These are phyloP conservation scores for Synanthedon vespiformis DNA, from an alignment of 2,888 invertebrate genomes.

Conservation along the genomic window DNA sequence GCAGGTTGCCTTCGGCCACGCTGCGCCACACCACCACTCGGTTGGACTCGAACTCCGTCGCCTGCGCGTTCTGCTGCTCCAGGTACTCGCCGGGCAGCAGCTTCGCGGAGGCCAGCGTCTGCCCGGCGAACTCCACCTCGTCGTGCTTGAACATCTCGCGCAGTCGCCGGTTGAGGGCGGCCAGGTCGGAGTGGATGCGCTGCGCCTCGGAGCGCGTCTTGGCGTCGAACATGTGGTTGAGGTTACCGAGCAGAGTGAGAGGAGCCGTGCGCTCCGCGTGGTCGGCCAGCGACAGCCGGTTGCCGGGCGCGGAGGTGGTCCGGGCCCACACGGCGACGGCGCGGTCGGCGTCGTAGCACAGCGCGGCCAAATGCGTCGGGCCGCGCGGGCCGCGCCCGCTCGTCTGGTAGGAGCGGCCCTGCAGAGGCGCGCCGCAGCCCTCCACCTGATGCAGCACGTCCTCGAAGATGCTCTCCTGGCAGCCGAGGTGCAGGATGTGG, in stretches of 20 bases:
- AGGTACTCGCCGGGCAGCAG: conserved; percentile 42
- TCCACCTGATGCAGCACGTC: conserved; percentile 56
- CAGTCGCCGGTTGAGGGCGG: conserved; percentile 33
- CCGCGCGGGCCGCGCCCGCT: conserved; percentile 11
- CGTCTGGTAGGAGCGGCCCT: conserved; percentile 51
- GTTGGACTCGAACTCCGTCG: conserved; percentile 47
- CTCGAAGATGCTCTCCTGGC: conserved; percentile 53
- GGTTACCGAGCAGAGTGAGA: conserved; percentile 54
- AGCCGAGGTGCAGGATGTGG: conserved; percentile 52
- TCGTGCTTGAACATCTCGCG: conserved; percentile 40
- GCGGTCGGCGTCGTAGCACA: conserved; percentile 52
- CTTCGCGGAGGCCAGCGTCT: conserved; percentile 31
- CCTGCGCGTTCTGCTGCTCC: conserved; percentile 43
- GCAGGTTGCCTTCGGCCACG: conserved; percentile 45
- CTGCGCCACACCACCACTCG: conserved; percentile 43
- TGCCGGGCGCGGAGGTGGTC: conserved; percentile 20
- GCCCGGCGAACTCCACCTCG: conserved; percentile 33
- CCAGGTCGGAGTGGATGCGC: conserved; percentile 46
- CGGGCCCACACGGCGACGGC: conserved; percentile 24
- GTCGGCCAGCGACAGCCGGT: conserved; percentile 22
- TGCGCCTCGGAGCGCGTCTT: conserved; percentile 40
- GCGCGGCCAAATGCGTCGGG: conserved; percentile 38
- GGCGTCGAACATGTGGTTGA: conserved; percentile 61
- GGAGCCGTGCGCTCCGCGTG: conserved; percentile 33
- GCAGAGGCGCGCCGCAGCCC: conserved; percentile 36